Conservation (phyloP, 2,113 vertebrate species). For the Rhadina sibilatrix region DNA sequence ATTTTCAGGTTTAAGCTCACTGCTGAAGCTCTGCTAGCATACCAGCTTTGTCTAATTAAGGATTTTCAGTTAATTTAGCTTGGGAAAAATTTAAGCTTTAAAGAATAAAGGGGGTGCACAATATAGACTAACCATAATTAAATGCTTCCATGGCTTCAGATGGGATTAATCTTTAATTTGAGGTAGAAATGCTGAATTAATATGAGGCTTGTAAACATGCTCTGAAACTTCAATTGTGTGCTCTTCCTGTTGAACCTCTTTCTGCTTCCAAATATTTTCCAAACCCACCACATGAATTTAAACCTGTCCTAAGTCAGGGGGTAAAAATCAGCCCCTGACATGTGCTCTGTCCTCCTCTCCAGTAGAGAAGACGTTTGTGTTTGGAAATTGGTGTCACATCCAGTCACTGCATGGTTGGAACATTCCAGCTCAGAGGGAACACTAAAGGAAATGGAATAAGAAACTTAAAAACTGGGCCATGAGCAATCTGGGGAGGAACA, state of each 20-base stretch:
- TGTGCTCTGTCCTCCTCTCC: not conserved
- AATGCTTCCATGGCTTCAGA: not conserved
- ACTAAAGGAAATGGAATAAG: not conserved
- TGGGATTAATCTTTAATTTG: not conserved
- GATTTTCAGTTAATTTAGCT: constrained; percentile 3
- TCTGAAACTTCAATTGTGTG: not conserved
- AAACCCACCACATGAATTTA: not conserved
- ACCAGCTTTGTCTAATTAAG: not conserved
- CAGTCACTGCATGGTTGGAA: not conserved
- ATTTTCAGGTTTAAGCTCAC: not conserved
- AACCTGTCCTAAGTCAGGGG: not conserved
- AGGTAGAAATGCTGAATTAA: not conserved
- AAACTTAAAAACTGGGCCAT: not conserved
- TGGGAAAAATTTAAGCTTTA: constrained; percentile 1
- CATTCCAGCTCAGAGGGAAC: not conserved
- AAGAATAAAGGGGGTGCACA: not conserved
- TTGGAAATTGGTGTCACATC: not conserved
- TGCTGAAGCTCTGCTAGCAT: not conserved
- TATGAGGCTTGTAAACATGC: not conserved
- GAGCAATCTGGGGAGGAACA: not conserved
- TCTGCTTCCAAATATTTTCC: not conserved
- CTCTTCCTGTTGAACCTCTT: not conserved
- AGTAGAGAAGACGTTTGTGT: not conserved
- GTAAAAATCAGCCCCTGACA: not conserved
- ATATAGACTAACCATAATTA: not conserved